phyloP scores from a whole-genome alignment of 2,888 invertebrate genomes.

The Panopea generosa region DNA sequence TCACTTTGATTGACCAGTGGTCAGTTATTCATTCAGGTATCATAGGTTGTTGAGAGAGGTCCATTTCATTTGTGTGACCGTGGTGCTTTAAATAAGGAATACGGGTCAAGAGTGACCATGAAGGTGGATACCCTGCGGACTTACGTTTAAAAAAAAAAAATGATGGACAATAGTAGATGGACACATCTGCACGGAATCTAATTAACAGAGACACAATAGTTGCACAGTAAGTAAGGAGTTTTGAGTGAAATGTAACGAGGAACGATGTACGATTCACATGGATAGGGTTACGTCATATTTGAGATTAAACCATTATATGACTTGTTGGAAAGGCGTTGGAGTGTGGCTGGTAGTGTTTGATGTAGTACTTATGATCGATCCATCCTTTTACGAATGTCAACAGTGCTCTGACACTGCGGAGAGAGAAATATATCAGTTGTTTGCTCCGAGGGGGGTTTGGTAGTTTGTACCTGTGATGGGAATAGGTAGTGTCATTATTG shows the following conservation, averaged over 20 bases:
- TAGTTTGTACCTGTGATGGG: conserved; percentile 1
- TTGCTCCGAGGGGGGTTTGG: conserved; percentile 14
- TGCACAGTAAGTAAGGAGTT: conserved; percentile 17
- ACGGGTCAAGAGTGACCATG: too few species aligned
- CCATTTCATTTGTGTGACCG: too few species aligned
- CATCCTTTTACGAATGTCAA: background rate
- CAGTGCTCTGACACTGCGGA: conserved; percentile 6
- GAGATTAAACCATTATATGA: conserved; percentile 29
- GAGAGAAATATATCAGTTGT: conserved; percentile 36
- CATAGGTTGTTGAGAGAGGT: background rate
- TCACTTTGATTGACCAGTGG: conserved; percentile 29
- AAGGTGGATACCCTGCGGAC: too few species aligned
- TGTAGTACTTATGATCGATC: background rate
- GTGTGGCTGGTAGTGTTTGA: background rate
- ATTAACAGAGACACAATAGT: too few species aligned
- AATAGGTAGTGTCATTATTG: conserved; percentile 3
- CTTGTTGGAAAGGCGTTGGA: conserved; percentile 12
- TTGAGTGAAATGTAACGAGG: conserved; percentile 44
- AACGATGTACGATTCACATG: conserved; percentile 9
- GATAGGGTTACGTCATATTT: conserved; percentile 27
- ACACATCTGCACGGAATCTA: too few species aligned
- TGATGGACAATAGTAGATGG: too few species aligned
- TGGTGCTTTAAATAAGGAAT: too few species aligned
- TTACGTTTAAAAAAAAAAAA: too few species aligned
- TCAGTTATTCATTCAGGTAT: background rate